Base-by-base conservation (phyloP, 2,113 vertebrate genomes). In the Prionailurus viverrinus region DNA sequence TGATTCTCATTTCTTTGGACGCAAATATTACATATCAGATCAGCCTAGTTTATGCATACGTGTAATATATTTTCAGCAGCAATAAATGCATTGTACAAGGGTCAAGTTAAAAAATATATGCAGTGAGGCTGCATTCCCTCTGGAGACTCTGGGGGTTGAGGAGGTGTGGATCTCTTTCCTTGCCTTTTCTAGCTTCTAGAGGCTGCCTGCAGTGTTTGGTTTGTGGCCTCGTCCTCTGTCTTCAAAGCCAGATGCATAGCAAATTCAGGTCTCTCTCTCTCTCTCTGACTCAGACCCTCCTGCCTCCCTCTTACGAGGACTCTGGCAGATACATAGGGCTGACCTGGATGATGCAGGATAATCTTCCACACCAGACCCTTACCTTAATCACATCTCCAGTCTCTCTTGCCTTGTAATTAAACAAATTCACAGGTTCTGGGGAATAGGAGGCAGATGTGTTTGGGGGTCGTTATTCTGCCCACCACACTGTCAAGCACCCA, bases 1-100 rank as follows among this genome's bases (percentile, higher is more conserved):
- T 55, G 92, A 39, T 94, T 48, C 66, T 68, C 51, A 95, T 86
- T 96, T 97, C 27, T 39, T 92, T 65, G 36, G 45, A 15, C 3
- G 31, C 31, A 74, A 41, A 25, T 68, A 39, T 74, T 80, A 86
- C 15, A 55, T 76, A 81, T 41, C n/a, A 66, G 21, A 65, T 82
- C 68, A 23, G 58, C 66, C 21, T 78, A 23, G 6, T 68, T 76
- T 95, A 91, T 74, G 14, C 84, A 95, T 71, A 82, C 71, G 94
- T 45, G 36, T 36, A 51, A 58, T 79, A 21, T 41, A 92, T 71
- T 61, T 78, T 86, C 87, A 63, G 10, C 51, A 92, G 27, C 27
- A 73, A 73, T 80, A 92, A 79, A 39, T 78, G 73, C 73, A 63
- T 25, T 65, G n/a, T 41, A 89, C 65, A 91, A 66, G 29, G 29